Percentiles rank a stretch among this genome's conserved stretches.
phyloP scores from a whole-genome alignment of 1,140 invertebrate species.

The Tetraneura akinire region DNA sequence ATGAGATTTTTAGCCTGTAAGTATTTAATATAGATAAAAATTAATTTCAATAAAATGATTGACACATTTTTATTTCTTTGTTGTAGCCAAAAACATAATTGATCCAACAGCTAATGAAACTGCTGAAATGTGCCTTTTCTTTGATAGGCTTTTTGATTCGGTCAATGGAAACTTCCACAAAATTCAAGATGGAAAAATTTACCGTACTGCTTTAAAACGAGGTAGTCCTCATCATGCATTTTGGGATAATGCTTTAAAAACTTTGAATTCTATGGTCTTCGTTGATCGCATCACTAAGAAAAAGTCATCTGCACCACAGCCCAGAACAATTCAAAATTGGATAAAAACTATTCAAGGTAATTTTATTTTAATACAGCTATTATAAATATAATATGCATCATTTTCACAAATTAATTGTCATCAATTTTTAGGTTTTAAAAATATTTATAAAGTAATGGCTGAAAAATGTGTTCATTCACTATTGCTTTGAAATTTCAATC shows the following conservation, averaged over 20 bases:
- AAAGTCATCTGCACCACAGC: background rate
- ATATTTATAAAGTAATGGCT: background rate
- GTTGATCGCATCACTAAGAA: background rate
- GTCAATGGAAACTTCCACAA: too few species aligned
- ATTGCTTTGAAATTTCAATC: slow-evolving; percentile 31
- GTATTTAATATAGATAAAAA: too few species aligned
- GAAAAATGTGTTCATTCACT: slow-evolving; percentile 35
- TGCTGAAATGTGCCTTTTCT: too few species aligned
- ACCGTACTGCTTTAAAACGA: background rate
- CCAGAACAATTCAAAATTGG: background rate
- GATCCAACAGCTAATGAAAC: too few species aligned
- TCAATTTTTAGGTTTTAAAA: background rate
- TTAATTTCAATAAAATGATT: too few species aligned
- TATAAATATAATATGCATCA: too few species aligned
- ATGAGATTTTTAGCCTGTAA: slow-evolving; percentile 21
- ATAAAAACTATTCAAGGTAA: background rate
- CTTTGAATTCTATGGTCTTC: background rate
- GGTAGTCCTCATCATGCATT: background rate
- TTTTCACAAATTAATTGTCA: background rate
- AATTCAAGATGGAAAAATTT: slow-evolving; percentile 5
- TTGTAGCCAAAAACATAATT: too few species aligned
- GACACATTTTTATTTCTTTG: too few species aligned
- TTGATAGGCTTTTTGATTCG: too few species aligned
- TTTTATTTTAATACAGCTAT: background rate
- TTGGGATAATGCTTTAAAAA: background rate